Evolutionary conservation across 2,113 vertebrate genomes (phyloP).

Genomic region (Corynorhinus townsendii): DNA sequence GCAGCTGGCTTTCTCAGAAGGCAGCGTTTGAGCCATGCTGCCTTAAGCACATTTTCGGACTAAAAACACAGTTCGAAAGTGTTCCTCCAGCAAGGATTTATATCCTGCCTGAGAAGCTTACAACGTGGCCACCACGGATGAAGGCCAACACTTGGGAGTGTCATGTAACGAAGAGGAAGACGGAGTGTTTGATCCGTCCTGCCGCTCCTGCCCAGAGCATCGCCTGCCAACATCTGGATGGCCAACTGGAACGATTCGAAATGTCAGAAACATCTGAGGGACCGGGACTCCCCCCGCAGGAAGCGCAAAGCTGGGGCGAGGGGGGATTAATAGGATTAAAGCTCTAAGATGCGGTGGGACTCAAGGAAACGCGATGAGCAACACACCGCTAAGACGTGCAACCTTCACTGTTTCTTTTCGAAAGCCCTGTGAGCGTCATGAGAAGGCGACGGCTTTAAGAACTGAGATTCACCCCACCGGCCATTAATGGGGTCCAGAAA

Average conservation of each 20-base stretch:
- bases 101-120: not conserved
- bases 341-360: not conserved
- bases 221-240: not conserved
- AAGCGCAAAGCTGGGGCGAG: not conserved
- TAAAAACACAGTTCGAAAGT: not conserved
- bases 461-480: constrained; percentile 64
- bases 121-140: not conserved
- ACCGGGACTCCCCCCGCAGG: not conserved
- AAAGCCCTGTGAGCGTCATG: not conserved
- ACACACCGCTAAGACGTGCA: not conserved
- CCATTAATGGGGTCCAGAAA: constrained; percentile 61
- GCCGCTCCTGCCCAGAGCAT: not conserved
- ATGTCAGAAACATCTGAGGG: not conserved
- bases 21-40: not conserved
- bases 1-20: not conserved
- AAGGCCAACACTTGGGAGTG: not conserved
- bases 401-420: not conserved
- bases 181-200: not conserved
- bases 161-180: not conserved
- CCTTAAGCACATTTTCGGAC: not conserved
- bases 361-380: not conserved
- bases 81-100: not conserved
- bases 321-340: not conserved
- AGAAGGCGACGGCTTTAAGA: constrained; percentile 65
- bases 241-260: not conserved